phyloP scores from a whole-genome alignment of 92 coral and sea anemone genomes.

The Phenganax marumi region DNA sequence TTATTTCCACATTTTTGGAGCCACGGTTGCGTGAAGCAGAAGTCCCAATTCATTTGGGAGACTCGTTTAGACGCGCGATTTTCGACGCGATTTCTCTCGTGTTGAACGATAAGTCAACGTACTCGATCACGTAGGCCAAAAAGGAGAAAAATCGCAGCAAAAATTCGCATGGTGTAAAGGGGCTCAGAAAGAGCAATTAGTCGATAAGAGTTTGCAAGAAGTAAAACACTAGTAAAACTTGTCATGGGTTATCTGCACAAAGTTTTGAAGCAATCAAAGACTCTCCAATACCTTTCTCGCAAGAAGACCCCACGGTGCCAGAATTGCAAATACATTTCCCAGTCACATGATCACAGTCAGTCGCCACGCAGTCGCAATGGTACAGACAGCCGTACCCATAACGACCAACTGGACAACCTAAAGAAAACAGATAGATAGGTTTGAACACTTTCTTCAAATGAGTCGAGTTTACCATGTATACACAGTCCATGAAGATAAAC shows the following conservation, averaged over 20 bases:
- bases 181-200: not conserved
- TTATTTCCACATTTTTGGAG: no score
- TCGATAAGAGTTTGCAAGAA: not conserved
- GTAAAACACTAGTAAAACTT: not conserved
- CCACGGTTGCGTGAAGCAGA: no score
- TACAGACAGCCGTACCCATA: constrained; percentile 70
- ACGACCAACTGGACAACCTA: constrained; percentile 74
- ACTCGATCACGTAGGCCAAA: no score
- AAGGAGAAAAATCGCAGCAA: no score
- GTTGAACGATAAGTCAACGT: no score
- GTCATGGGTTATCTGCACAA: not conserved
- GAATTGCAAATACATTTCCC: constrained; percentile 30
- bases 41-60: no score
- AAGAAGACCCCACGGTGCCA: constrained; percentile 6
- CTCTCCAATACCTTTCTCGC: not conserved
- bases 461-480: not conserved
- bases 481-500: not conserved
- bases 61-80: no score
- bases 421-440: not conserved
- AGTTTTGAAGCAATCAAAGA: not conserved
- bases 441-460: not conserved
- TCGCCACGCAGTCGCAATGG: constrained; percentile 38
- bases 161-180: no score
- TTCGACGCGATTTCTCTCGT: no score
- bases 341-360: constrained; percentile 29